These are phyloP conservation scores for Heliangelus exortis DNA, from an alignment of 2,797 vertebrate species.

Conservation along the genomic window DNA sequence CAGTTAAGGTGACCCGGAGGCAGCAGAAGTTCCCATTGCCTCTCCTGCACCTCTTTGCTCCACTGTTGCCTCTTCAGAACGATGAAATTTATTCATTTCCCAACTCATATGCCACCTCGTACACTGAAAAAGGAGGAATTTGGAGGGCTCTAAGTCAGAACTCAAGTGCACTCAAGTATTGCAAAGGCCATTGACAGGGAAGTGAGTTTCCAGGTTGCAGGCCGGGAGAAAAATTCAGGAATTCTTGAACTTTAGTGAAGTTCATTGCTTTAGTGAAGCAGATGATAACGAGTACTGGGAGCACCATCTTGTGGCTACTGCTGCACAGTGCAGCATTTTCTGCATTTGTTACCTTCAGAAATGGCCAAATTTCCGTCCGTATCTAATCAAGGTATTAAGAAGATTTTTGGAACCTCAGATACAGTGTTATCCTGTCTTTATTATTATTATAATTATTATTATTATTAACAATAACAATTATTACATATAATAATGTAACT, in stretches of 20 bases:
- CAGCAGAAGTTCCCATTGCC: background rate
- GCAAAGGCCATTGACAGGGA: background rate
- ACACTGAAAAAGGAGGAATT: background rate
- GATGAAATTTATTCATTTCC: background rate
- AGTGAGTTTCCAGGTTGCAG: background rate
- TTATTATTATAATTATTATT: too few species aligned
- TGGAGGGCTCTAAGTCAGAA: background rate
- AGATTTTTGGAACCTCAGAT: background rate
- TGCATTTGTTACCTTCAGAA: fast-evolving
- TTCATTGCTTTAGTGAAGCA: background rate
- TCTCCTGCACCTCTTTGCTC: background rate
- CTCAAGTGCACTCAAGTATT: background rate
- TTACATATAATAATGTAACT: too few species aligned
- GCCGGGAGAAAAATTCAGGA: background rate
- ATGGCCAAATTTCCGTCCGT: fast-evolving
- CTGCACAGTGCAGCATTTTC: background rate
- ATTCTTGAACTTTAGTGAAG: background rate
- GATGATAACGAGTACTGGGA: background rate
- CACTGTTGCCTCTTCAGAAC: background rate
- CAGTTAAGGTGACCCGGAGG: background rate
- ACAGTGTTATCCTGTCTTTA: background rate
- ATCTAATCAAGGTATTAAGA: background rate
- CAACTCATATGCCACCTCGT: fast-evolving
- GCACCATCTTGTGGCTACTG: slow-evolving; percentile 47
- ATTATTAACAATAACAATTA: too few species aligned